Evolutionary conservation across 2,113 vertebrate genomes (phyloP).

Genomic region (Leucoraja erinaceus): DNA sequence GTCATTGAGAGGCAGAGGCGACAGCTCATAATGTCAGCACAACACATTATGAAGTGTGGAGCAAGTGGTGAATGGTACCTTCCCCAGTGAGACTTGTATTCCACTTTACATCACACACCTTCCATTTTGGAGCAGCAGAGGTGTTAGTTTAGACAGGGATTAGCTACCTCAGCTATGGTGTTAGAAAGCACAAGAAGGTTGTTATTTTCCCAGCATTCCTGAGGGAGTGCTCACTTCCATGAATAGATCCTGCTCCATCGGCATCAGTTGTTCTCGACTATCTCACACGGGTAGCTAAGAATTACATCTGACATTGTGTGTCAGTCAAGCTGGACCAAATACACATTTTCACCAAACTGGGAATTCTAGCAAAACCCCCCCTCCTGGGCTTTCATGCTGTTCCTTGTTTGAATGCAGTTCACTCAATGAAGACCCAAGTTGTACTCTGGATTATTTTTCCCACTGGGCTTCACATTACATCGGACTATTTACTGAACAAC

Average conservation of each 20-base stretch:
- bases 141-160: neutral
- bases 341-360: neutral
- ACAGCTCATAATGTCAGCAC: neutral
- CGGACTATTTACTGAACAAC: neutral
- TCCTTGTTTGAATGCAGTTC: neutral
- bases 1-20: neutral
- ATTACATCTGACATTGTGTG: neutral
- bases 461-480: neutral
- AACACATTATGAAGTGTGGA: neutral
- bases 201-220: neutral
- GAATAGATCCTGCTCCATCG: neutral
- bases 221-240: neutral
- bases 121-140: neutral
- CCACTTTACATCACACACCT: neutral
- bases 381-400: neutral
- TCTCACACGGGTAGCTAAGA: neutral
- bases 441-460: neutral
- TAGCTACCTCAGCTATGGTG: neutral
- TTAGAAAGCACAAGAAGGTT: neutral
- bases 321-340: neutral
- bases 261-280: neutral
- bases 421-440: neutral
- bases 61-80: neutral
- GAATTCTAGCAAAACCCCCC: neutral
- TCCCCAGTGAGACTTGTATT: neutral